phyloP scores from a whole-genome alignment of 2,113 vertebrate species.

The Thunnus thynnus region DNA sequence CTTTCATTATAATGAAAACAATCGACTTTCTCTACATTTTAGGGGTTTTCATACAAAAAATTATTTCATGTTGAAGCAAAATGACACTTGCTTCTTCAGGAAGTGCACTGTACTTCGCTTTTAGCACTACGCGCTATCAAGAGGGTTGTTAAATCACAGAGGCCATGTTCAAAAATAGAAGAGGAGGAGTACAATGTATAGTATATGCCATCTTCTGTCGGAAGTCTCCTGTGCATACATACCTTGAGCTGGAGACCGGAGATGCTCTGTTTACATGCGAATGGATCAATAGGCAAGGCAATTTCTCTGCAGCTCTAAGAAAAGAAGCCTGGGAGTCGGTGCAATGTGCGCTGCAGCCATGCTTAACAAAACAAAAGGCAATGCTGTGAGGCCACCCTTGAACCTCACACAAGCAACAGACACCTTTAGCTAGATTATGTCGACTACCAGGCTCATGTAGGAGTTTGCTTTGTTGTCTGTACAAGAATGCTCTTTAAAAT shows the following conservation, averaged over 20 bases:
- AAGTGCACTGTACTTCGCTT: constrained; percentile 44
- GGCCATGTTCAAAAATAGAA: constrained; percentile 68
- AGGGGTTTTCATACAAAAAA: constrained; percentile 5
- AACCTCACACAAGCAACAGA: constrained; percentile 38
- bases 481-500: constrained; percentile 53
- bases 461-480: constrained; percentile 60
- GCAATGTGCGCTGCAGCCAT: constrained; percentile 4
- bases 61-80: constrained; percentile 14
- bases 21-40: not conserved
- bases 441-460: constrained; percentile 49
- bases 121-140: constrained; percentile 42
- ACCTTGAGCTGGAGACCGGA: constrained; percentile 54
- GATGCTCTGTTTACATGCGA: constrained; percentile 69
- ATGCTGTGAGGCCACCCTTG: constrained; percentile 56
- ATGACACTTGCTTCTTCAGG: constrained; percentile 40
- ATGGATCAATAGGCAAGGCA: constrained; percentile 67
- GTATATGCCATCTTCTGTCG: constrained; percentile 34
- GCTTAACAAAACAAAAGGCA: constrained; percentile 55
- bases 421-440: constrained; percentile 54
- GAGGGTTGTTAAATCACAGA: constrained; percentile 60
- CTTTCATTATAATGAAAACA: not conserved
- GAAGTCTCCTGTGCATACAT: constrained; percentile 64
- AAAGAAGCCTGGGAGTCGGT: constrained; percentile 48
- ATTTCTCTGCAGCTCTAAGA: constrained; percentile 66
- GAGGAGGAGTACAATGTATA: constrained; percentile 35